Conservation (phyloP, 2,888 invertebrate species). For the Pyrrhosoma nymphula region DNA sequence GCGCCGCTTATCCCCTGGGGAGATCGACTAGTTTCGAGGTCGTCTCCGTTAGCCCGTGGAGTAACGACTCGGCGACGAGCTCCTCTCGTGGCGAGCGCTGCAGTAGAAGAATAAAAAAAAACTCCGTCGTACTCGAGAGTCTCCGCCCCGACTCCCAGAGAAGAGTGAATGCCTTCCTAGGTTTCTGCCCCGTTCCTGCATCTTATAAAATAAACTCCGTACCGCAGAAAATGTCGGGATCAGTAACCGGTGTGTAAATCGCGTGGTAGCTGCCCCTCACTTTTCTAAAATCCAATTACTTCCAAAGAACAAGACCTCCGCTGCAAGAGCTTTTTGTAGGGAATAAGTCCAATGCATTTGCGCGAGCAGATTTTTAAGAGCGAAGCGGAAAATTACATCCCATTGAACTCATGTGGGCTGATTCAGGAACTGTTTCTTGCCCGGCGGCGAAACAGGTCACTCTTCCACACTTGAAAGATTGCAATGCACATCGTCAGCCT, state of each 20-base stretch:
- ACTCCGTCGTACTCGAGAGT: not conserved
- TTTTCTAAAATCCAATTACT: not conserved
- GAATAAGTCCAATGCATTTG: not conserved
- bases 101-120: not conserved
- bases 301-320: not conserved
- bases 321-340: not conserved
- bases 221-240: not conserved
- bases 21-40: not conserved
- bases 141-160: not conserved
- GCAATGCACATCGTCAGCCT: too few relatives aligned
- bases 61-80: not conserved
- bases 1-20: not conserved
- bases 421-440: too few relatives aligned
- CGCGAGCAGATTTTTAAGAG: not conserved
- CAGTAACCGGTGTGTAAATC: too few relatives aligned
- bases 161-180: not conserved
- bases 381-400: too few relatives aligned
- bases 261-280: not conserved
- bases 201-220: not conserved
- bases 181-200: not conserved
- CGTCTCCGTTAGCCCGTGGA: slow-evolving; percentile 19
- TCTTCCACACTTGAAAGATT: too few relatives aligned
- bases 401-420: too few relatives aligned
- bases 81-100: not conserved
- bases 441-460: too few relatives aligned